Percentiles rank a stretch among this genome's conserved stretches.
Evolutionary conservation across 2,888 invertebrate species (phyloP).

Genomic region (Mylabris sibirica): DNA sequence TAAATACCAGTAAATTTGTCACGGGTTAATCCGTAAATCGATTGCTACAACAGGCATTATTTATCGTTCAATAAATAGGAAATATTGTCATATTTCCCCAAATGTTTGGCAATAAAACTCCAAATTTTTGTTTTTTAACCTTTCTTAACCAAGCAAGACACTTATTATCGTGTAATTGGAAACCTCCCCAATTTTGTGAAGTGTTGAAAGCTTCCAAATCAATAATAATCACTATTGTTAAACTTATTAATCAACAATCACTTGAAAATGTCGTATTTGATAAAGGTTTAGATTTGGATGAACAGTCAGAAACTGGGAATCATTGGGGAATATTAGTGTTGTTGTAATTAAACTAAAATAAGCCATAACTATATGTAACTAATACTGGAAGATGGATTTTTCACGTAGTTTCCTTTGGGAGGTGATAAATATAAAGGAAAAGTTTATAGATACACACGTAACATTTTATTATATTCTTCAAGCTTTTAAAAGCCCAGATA

Average conservation of each 20-base stretch:
- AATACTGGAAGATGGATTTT: conserved; percentile 18
- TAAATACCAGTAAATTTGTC: background rate
- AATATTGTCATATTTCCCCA: background rate
- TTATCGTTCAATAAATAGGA: background rate
- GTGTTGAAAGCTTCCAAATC: background rate
- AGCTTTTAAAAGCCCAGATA: conserved; percentile 16
- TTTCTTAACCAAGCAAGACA: no score
- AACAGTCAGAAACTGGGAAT: background rate
- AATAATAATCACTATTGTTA: background rate
- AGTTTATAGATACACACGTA: conserved; percentile 31
- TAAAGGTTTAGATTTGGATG: background rate
- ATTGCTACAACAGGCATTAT: background rate
- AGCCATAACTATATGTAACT: conserved; percentile 10
- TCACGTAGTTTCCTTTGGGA: conserved; percentile 31
- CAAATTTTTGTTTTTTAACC: background rate
- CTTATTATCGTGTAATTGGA: background rate
- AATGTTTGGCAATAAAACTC: background rate
- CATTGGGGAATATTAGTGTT: conserved; percentile 22
- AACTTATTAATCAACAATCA: background rate
- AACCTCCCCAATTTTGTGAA: background rate
- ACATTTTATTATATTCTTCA: conserved; percentile 10
- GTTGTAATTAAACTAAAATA: conserved; percentile 29
- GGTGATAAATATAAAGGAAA: conserved; percentile 26
- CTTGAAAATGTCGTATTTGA: background rate
- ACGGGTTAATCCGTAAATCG: background rate